Conservation (phyloP, 2,888 invertebrate genomes). For the Asteroscopus sphinx region DNA sequence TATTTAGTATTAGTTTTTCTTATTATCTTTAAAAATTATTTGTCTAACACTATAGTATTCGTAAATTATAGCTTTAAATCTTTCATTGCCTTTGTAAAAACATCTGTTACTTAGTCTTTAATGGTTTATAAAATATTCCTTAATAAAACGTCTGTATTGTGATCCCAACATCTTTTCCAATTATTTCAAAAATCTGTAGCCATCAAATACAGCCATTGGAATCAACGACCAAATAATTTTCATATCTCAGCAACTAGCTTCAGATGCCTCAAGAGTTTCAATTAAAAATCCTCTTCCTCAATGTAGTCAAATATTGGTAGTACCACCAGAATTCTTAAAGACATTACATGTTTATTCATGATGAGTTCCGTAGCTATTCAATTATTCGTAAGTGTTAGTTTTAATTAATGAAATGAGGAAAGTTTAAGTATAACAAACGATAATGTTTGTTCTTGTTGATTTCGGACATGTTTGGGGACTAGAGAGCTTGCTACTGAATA, state of each 20-base stretch:
- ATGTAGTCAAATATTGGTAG: conserved; percentile 30
- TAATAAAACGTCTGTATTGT: too few relatives aligned
- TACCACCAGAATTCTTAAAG: conserved; percentile 29
- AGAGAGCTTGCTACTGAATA: background rate
- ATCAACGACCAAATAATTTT: background rate
- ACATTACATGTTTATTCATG: conserved; percentile 55
- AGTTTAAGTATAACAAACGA: conserved; percentile 54
- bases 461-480: conserved; percentile 17
- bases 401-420: conserved; percentile 55
- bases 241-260: conserved; percentile 8
- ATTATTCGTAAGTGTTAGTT: conserved; percentile 50
- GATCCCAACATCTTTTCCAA: too few relatives aligned
- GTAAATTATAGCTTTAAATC: too few relatives aligned
- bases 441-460: conserved; percentile 44
- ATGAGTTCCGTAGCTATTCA: conserved; percentile 31
- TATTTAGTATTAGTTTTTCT: too few relatives aligned
- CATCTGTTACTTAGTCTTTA: too few relatives aligned
- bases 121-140: too few relatives aligned
- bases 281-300: conserved; percentile 39
- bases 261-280: conserved; percentile 7
- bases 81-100: too few relatives aligned
- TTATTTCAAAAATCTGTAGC: background rate
- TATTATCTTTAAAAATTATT: too few relatives aligned
- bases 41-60: too few relatives aligned
- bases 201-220: background rate